Conservation (phyloP, 2,113 vertebrate species). For the Labrus mixtus region DNA sequence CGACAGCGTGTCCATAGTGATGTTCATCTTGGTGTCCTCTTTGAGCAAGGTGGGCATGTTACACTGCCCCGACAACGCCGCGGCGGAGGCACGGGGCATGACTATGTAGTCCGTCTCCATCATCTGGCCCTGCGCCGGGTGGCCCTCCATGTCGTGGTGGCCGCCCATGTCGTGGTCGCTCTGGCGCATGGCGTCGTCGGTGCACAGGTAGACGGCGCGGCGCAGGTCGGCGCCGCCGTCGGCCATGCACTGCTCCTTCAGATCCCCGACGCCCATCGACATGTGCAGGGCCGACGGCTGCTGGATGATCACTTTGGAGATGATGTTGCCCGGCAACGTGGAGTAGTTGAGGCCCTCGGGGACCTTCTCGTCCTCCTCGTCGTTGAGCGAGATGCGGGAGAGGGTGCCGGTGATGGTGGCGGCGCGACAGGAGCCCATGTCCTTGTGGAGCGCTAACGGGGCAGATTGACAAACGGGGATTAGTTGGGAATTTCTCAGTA, state of each 20-base stretch:
- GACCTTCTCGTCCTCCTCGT: slow-evolving; percentile 94
- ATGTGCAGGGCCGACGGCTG: slow-evolving; percentile 94
- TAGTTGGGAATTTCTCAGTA: slow-evolving; percentile 41
- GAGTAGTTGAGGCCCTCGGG: slow-evolving; percentile 96
- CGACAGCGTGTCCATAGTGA: slow-evolving; percentile 93
- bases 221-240: slow-evolving; percentile 90
- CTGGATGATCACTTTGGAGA: slow-evolving; percentile 99
- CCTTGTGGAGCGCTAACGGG: slow-evolving; percentile 95
- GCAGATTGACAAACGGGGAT: slow-evolving; percentile 52
- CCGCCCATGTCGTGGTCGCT: slow-evolving; percentile 91
- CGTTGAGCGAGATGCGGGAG: slow-evolving; percentile 97
- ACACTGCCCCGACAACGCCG: slow-evolving; percentile 80
- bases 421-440: slow-evolving; percentile 96
- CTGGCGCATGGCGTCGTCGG: slow-evolving; percentile 93
- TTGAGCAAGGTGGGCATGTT: slow-evolving; percentile 91
- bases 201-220: slow-evolving; percentile 96
- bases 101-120: slow-evolving; percentile 99
- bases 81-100: slow-evolving; percentile 87
- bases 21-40: slow-evolving; percentile 96
- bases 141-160: slow-evolving; percentile 75
- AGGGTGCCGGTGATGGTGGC: slow-evolving; percentile 97
- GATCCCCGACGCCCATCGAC: slow-evolving; percentile 92
- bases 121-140: slow-evolving; percentile 87
- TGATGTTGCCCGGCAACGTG: slow-evolving; percentile 96
- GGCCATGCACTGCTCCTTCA: slow-evolving; percentile 91